These are phyloP conservation scores for Cheilosia grossa DNA, from an alignment of 2,888 invertebrate genomes.

Conservation along the genomic window DNA sequence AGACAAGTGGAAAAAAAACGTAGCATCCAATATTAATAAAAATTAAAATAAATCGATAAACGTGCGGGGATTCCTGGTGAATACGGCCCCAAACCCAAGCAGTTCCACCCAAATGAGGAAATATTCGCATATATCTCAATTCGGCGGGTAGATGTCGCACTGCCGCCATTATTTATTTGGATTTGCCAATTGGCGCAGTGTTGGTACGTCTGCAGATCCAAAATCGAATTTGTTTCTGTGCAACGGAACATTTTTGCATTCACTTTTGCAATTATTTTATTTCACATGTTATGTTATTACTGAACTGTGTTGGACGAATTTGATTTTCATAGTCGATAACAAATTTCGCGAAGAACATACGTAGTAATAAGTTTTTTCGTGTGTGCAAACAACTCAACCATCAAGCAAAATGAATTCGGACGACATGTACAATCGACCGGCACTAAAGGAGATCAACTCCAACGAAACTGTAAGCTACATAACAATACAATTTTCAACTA, in stretches of 20 bases:
- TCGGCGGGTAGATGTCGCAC: slow-evolving; percentile 47
- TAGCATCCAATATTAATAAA: too few species aligned
- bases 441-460: slow-evolving; percentile 64
- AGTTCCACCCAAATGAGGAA: slow-evolving; percentile 4
- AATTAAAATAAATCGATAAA: too few species aligned
- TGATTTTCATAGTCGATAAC: background rate
- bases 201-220: slow-evolving; percentile 57
- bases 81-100: too few species aligned
- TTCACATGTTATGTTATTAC: background rate
- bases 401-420: slow-evolving; percentile 49
- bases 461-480: slow-evolving; percentile 58
- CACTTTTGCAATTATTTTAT: slow-evolving; percentile 12
- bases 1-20: too few species aligned
- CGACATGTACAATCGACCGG: slow-evolving; percentile 53
- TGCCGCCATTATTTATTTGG: background rate
- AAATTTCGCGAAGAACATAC: background rate
- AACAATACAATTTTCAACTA: background rate
- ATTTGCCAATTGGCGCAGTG: slow-evolving; percentile 29
- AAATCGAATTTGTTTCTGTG: slow-evolving; percentile 69
- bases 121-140: background rate
- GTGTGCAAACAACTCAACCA: background rate
- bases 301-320: background rate
- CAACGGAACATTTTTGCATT: slow-evolving; percentile 65
- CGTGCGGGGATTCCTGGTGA: too few species aligned
- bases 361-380: background rate